phyloP scores from a whole-genome alignment of 2,888 invertebrate species.

The Perdita meconis region DNA sequence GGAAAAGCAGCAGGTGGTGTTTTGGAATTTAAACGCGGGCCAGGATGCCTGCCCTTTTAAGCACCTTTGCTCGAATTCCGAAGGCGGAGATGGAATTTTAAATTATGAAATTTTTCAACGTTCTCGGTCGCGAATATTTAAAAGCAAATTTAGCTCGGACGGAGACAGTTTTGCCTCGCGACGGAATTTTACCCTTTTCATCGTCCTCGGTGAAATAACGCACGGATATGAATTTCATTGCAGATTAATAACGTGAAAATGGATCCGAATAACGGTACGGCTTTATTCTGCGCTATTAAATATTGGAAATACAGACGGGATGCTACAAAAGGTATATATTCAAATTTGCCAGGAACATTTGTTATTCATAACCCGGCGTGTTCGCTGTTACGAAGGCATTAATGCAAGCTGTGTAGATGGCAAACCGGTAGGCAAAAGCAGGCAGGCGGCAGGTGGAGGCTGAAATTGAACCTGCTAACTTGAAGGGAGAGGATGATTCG shows the following conservation, averaged over 20 bases:
- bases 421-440: constrained; percentile 1
- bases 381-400: constrained; percentile 33
- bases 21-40: constrained; percentile 50
- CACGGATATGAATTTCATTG: background rate
- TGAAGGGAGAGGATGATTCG: too few species aligned
- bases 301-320: background rate
- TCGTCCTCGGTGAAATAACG: constrained; percentile 5
- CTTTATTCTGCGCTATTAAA: constrained; percentile 2
- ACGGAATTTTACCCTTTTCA: background rate
- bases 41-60: constrained; percentile 21
- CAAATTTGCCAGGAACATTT: constrained; percentile 5
- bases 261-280: background rate
- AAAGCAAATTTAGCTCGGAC: background rate
- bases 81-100: constrained; percentile 2
- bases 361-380: constrained; percentile 24
- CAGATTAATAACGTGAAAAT: background rate
- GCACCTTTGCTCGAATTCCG: constrained; percentile 24
- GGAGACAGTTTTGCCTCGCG: background rate
- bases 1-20: constrained; percentile 56
- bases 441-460: constrained; percentile 19
- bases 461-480: constrained; percentile 13
- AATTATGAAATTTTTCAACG: background rate
- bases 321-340: constrained; percentile 11
- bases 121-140: too few species aligned
- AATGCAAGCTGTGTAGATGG: constrained; percentile 6